phyloP scores from a whole-genome alignment of 2,797 vertebrate species.

The Gymnothorax javanicus region DNA sequence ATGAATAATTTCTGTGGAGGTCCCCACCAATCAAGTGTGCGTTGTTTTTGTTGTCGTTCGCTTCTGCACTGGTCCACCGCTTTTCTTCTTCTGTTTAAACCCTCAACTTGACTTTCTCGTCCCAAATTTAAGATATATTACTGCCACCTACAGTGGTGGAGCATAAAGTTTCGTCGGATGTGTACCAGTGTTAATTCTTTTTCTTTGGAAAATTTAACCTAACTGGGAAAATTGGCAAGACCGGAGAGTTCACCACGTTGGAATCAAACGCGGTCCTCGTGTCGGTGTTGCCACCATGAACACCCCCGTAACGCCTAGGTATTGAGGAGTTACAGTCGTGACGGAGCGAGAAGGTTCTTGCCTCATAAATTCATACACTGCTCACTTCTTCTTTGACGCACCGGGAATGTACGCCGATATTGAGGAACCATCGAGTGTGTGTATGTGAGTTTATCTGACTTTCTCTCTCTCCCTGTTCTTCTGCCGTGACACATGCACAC shows the following conservation, averaged over 20 bases:
- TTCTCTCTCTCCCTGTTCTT: too few species aligned
- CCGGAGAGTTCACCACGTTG: background rate
- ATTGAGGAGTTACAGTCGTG: background rate
- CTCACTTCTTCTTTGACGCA: background rate
- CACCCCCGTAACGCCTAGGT: constrained; percentile 40
- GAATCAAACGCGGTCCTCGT: constrained; percentile 49
- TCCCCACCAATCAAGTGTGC: background rate
- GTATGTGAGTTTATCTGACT: too few species aligned
- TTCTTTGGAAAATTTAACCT: background rate
- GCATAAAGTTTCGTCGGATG: background rate
- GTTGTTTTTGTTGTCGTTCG: constrained; percentile 28
- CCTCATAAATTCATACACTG: background rate
- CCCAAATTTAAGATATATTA: background rate
- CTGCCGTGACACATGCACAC: too few species aligned
- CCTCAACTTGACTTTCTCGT: background rate
- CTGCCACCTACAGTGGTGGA: constrained; percentile 8
- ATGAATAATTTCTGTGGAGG: background rate
- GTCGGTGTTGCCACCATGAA: constrained; percentile 40
- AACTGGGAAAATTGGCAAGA: background rate
- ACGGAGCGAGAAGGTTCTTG: background rate
- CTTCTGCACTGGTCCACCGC: background rate
- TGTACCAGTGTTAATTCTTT: background rate
- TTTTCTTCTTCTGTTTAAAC: constrained; percentile 5
- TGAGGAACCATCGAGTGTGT: too few species aligned
- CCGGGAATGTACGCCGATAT: too few species aligned